Evolutionary conservation across 2,888 invertebrate species (phyloP), one percentile per base, ranked within the genome.

Genomic region (Campoplex nolae): DNA sequence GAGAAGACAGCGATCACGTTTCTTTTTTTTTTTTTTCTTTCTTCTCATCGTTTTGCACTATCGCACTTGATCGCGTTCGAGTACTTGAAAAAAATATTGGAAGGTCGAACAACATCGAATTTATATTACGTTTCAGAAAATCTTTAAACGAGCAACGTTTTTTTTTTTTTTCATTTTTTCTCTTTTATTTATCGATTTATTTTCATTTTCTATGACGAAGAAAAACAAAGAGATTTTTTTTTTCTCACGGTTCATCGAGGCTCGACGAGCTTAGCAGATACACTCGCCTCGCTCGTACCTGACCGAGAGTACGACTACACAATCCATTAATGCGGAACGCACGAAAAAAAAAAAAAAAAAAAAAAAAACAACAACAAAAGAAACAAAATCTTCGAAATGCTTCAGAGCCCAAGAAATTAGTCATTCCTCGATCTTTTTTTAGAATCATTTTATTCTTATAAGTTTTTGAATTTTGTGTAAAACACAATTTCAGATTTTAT

Each of bases 91-190:
- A 74, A 78, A 68, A 74, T 54, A 16, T 23, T 23, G 51, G 62
- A 81, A 81, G 81, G 81, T 73, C 65, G 73, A 74, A 81, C 28
- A 65, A 74, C 51, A 51, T 13, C 11, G 56, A 54, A 74, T 74
- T 38, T 73, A 32, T 73, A 32, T 56, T 75, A 18, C 68, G 56
- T 38, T 28, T 82, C 68, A 23, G 65, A 67, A 23, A 77, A 42
- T 75, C 38, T 13, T 45, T 45, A 35, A 82, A 58, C 74, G 42
- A 35, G 18, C 42, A 45, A 51, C 9, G 32, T 28, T 18, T 48
- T 16, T 71, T n/a, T 3, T 35, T 75, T 58, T 1, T 2, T n/a
- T n/a, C n/a, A n/a, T n/a, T n/a, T n/a, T 9, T 8, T 7, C 3
- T n/a, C 23, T 23, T 23, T 9, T 8, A 0, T 7, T n/a, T 71